These are phyloP conservation scores for Dasypogon diadema DNA, from an alignment of 2,888 invertebrate species.

Conservation along the genomic window DNA sequence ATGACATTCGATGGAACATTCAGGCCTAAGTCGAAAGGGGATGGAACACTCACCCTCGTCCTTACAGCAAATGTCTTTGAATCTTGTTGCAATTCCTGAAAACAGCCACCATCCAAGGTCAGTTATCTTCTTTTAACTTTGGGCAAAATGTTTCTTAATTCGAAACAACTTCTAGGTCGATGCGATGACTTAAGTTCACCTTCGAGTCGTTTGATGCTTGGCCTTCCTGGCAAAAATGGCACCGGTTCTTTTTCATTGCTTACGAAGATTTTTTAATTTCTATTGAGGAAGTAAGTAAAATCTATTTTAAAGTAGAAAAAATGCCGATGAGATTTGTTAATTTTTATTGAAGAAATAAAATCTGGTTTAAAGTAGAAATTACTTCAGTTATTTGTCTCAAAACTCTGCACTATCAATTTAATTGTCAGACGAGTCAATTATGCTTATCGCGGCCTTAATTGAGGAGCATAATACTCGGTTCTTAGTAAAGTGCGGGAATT, in stretches of 20 bases:
- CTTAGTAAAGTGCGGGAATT: not conserved
- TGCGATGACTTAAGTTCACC: constrained; percentile 84
- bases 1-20: constrained; percentile 96
- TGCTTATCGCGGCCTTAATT: constrained; percentile 36
- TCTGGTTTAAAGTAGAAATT: not conserved
- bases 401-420: not conserved
- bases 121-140: not conserved
- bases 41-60: constrained; percentile 94
- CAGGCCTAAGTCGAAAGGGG: constrained; percentile 87
- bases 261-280: constrained; percentile 38
- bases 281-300: not conserved
- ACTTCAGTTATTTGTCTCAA: not conserved
- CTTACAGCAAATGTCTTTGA: constrained; percentile 98
- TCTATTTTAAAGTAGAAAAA: not conserved
- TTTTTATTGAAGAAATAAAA: not conserved
- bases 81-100: constrained; percentile 85
- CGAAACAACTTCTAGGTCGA: constrained; percentile 72
- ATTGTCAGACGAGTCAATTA: not conserved
- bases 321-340: not conserved
- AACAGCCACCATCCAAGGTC: constrained; percentile 73
- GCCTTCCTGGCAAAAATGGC: constrained; percentile 84
- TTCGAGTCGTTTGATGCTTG: constrained; percentile 88
- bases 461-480: constrained; percentile 7
- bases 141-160: not conserved
- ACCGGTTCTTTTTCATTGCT: constrained; percentile 78